These are phyloP conservation scores for Heliconius nattereri DNA, from an alignment of 1,140 invertebrate genomes.

Conservation along the genomic window DNA sequence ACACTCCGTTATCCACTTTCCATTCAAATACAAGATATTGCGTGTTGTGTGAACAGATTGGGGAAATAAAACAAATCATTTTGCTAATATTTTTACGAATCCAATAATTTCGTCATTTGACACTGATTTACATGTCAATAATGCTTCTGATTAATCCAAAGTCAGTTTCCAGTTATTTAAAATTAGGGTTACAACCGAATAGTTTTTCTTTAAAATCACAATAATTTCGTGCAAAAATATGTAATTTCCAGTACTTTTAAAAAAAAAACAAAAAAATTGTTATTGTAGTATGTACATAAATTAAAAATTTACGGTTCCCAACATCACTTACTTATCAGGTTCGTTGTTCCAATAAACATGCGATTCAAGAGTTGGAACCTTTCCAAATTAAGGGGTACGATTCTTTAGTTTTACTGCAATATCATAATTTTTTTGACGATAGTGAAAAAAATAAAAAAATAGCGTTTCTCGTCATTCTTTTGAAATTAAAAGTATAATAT, in stretches of 20 bases:
- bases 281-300: constrained; percentile 17
- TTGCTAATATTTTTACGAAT: no score
- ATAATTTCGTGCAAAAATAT: no score
- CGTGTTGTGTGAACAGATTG: no score
- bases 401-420: background rate
- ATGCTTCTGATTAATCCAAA: no score
- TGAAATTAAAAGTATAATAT: background rate
- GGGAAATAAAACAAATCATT: no score
- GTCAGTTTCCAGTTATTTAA: no score
- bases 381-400: constrained; percentile 32
- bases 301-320: constrained; percentile 9
- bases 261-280: background rate
- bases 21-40: no score
- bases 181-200: no score
- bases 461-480: background rate
- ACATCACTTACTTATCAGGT: constrained; percentile 37
- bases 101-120: no score
- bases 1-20: no score
- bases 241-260: background rate
- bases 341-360: constrained; percentile 40
- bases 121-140: no score
- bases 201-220: no score
- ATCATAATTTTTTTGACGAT: background rate
- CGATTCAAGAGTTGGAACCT: constrained; percentile 39
- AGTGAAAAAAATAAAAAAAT: background rate